phyloP scores from a whole-genome alignment of 2,797 vertebrate species.

The Nasua narica region DNA sequence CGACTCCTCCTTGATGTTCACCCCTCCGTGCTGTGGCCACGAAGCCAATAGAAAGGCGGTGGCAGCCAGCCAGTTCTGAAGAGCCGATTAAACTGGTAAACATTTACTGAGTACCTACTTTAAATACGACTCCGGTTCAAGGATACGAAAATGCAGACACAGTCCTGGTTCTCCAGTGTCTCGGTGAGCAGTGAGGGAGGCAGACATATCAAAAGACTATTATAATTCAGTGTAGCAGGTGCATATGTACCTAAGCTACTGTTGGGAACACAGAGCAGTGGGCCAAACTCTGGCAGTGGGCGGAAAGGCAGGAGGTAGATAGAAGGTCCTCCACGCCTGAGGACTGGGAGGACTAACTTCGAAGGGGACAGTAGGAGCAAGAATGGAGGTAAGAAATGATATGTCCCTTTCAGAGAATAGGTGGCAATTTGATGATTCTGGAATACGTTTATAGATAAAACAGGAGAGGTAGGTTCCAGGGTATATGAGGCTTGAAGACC shows the following conservation, averaged over 20 bases:
- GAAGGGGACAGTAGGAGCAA: neutral
- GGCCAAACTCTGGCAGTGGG: neutral
- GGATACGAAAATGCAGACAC: neutral
- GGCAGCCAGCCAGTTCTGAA: neutral
- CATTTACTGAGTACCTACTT: neutral
- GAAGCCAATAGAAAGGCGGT: neutral
- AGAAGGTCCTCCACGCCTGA: no score
- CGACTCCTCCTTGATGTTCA: neutral
- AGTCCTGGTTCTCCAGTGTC: neutral
- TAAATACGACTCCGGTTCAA: neutral
- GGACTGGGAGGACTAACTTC: no score
- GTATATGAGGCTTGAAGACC: neutral
- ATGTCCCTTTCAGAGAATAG: neutral
- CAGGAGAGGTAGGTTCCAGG: no score
- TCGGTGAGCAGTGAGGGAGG: no score
- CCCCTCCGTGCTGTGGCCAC: fast-evolving
- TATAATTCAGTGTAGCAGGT: neutral
- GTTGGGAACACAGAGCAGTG: neutral
- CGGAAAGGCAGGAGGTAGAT: neutral
- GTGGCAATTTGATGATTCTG: no score
- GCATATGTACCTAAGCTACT: no score
- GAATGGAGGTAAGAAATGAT: neutral
- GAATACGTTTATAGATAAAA: neutral
- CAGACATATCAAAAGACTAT: neutral
- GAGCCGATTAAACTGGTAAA: neutral